Conservation (phyloP, 1,140 invertebrate genomes). For the Araneus ventricosus region DNA sequence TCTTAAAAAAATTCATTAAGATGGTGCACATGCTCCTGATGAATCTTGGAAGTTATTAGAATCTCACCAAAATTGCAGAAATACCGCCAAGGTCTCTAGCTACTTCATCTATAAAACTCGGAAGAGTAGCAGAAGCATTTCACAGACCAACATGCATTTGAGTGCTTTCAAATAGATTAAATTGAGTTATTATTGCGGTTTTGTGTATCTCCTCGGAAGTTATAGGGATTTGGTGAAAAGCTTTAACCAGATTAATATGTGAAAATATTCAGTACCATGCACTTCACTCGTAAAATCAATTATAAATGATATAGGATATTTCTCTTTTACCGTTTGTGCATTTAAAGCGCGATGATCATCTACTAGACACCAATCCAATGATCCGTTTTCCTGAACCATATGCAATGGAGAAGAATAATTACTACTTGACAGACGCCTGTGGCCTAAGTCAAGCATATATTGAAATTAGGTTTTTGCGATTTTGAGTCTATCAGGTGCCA, state of each 20-base stretch:
- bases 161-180: slow-evolving; percentile 76
- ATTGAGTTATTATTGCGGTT: slow-evolving; percentile 76
- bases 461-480: neutral
- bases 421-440: neutral
- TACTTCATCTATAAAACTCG: neutral
- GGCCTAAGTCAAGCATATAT: neutral
- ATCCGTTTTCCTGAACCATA: slow-evolving; percentile 76
- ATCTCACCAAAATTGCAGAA: slow-evolving; percentile 82
- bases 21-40: slow-evolving; percentile 78
- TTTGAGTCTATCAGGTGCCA: neutral
- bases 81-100: neutral
- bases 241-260: slow-evolving; percentile 73
- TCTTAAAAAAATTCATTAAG: slow-evolving; percentile 78
- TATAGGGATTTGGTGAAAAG: slow-evolving; percentile 76
- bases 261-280: slow-evolving; percentile 69
- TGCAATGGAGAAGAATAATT: slow-evolving; percentile 75
- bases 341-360: slow-evolving; percentile 78
- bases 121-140: slow-evolving; percentile 72
- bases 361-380: slow-evolving; percentile 72
- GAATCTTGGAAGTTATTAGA: slow-evolving; percentile 79
- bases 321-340: slow-evolving; percentile 75
- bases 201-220: slow-evolving; percentile 38
- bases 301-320: slow-evolving; percentile 77
- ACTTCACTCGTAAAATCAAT: slow-evolving; percentile 73
- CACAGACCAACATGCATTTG: slow-evolving; percentile 71